Base-by-base conservation (phyloP, 2,888 invertebrate species). In the Strigamia transsilvanica region DNA sequence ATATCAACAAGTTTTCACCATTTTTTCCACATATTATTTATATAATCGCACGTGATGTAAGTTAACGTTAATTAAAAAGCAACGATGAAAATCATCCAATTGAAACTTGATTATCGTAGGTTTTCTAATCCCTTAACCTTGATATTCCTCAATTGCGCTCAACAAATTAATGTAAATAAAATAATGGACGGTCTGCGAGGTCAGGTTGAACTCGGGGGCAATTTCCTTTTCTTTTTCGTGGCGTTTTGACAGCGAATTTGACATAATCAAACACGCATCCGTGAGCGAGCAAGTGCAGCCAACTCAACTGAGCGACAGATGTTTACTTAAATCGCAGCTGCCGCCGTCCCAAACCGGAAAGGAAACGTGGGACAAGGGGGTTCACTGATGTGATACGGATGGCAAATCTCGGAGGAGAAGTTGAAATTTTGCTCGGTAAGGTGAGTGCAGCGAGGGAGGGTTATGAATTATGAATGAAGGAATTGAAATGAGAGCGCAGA, bases 381-480 rank as follows among this genome's bases (percentile, higher is more conserved):
- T 7, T 5, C 34, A 34, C 3, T 3, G 34, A 27, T 27, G 38
- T 12, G 73, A 73, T 73, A 27, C 73, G 73, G 73, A 73, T 73
- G 73, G 73, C 0, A 38, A 73, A 27, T 73, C 73, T 23, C 73
- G 32, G 32, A n/a, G 73, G 73, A 73, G 73, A 73, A 32, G 21
- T n/a, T 2, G 32, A 73, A n/a, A 73, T 6, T 32, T 32, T 51
- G 13, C 3, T 15, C 51, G 51, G 27, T 27, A 15, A 27, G 23
- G 1, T 73, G 18, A n/a, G 27, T 3, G 27, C 1, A 27, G 27
- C 27, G 27, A 27, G 27, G 5, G 18, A 18, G 15, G 18, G 3
- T 23, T 41, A n/a, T 79, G 38, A 79, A 79, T 79, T 79, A 41
- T 79, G 38, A 38, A 79, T 41, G 79, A n/a, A n/a, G n/a, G n/a